Base-by-base conservation (phyloP, 92 coral and sea anemone genomes). In the Blastomussa wellsi region DNA sequence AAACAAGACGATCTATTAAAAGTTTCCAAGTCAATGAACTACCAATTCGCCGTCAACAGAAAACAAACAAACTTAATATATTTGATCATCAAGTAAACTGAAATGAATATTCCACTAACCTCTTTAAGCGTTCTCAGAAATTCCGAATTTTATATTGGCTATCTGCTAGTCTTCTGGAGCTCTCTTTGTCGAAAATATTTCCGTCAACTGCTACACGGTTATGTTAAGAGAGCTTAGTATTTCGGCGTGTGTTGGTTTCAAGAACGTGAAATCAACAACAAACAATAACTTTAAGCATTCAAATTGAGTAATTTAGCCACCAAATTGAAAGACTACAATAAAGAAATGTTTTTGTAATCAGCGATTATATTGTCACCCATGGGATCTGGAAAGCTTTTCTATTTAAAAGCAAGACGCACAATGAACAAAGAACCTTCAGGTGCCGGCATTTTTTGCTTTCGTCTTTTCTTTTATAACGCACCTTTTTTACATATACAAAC, bases 351-450 rank as follows among this genome's bases (percentile, higher is more conserved):
- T 82, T 82, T 72, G 86, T 36, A 72, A n/a, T 35, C 36, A n/a
- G 32, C 8, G 86, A 82, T 82, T 72, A 72, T 53, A 26, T 33
- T 82, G 68, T 72, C 74, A 31, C 87, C 87, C 80, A 32, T 12
- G 87, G 87, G 87, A 83, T 59, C 72, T 83, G 32, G 36, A 44
- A 64, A 55, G 81, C 80, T 73, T 74, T 74, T 57, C 33, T 53
- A 8, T 6, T 16, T 37, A 48, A 44, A 19, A 16, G 67, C 22
- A 24, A n/a, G 53, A 41, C 42, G 42, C 74, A 1, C 41, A 68
- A 3, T 0, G 1, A 33, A 57, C 33, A 35, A 16, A 33, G 32
- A n/a, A 62, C 31, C 32, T 10, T 62, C 28, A 16, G 33, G 17
- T 16, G 35, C 35, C 68, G 68, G 16, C 68, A 26, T 9, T 15